Base-by-base conservation (phyloP, 1,140 invertebrate genomes). In the Sitophilus oryzae region DNA sequence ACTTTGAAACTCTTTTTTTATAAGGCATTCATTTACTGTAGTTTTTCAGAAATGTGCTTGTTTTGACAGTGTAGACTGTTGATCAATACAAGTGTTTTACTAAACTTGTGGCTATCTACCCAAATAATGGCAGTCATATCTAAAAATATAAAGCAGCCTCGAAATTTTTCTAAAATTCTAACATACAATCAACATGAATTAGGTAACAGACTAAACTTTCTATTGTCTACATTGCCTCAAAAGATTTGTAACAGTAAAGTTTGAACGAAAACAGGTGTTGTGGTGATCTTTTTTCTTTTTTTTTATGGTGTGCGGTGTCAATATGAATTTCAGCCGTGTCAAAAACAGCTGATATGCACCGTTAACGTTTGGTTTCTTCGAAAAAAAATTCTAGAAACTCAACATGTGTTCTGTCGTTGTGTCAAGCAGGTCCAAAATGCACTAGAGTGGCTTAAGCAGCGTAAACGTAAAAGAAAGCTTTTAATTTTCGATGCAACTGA, bases 401-500 rank as follows among this genome's bases (percentile, higher is more conserved):
- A 21, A 40, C 58, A 44, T 37, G 59, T 61, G 52, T 56, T 41
- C n/a, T 43, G 30, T 51, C 34, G 47, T 54, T 56, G 58, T 51
- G 42, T 55, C 9, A 56, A 52, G 45, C 49, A 54, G 48, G 34
- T 48, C 35, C 19, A 58, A 57, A 51, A 50, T 50, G 48, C 50
- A 53, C 52, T 53, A 53, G 21, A 52, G 50, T 49, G 55, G 48
- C 52, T 49, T 52, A 56, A 56, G 53, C 52, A 52, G 55, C 55
- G 41, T 52, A 57, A 57, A 34, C 35, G 42, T 45, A 57, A 57
- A 37, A 54, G 15, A 37, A 50, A 44, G 44, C 40, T 57, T 1
- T 20, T 30, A 8, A 50, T 50, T 58, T 49, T 49, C 50, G 52
- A 66, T 66, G 65, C 65, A 62, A 60, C 65, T 66, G 65, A 66